Percentiles rank a stretch among this genome's conserved stretches.
These are phyloP conservation scores for Chloropsis cyanopogon DNA, from an alignment of 2,113 vertebrate genomes.

Conservation along the genomic window DNA sequence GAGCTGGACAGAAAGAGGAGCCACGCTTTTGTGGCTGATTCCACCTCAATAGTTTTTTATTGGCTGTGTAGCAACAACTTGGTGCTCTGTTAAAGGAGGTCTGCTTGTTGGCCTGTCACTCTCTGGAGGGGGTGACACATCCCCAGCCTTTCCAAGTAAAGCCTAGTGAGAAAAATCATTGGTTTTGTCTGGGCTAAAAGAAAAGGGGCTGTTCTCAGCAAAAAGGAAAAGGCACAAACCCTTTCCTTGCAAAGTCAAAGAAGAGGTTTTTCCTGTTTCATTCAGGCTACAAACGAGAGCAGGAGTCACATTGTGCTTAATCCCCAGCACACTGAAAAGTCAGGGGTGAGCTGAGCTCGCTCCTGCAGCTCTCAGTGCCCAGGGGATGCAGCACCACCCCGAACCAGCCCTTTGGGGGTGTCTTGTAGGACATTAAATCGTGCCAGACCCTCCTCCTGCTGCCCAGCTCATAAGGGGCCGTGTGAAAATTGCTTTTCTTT, in stretches of 20 bases:
- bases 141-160: constrained; percentile 30
- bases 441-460: background rate
- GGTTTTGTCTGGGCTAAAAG: constrained; percentile 20
- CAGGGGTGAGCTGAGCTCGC: background rate
- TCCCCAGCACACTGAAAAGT: background rate
- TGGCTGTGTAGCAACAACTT: constrained; percentile 45
- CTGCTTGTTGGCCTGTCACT: constrained; percentile 51
- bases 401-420: background rate
- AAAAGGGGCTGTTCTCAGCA: background rate
- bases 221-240: constrained; percentile 18
- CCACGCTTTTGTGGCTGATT: constrained; percentile 14
- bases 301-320: constrained; percentile 41
- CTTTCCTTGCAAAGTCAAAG: constrained; percentile 27
- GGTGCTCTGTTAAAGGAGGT: constrained; percentile 23
- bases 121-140: constrained; percentile 37
- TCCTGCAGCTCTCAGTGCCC: background rate
- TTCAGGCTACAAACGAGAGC: constrained; percentile 23
- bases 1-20: constrained; percentile 34
- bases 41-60: constrained; percentile 48
- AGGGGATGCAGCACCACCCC: background rate
- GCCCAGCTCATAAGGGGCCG: background rate
- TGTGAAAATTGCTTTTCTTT: constrained; percentile 2
- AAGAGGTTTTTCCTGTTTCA: constrained; percentile 36
- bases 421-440: background rate
- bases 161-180: background rate